A percentile compares a stretch with the other conserved stretches of the same genome.
phyloP scores from a whole-genome alignment of 2,113 vertebrate species.

The Murina feae region DNA sequence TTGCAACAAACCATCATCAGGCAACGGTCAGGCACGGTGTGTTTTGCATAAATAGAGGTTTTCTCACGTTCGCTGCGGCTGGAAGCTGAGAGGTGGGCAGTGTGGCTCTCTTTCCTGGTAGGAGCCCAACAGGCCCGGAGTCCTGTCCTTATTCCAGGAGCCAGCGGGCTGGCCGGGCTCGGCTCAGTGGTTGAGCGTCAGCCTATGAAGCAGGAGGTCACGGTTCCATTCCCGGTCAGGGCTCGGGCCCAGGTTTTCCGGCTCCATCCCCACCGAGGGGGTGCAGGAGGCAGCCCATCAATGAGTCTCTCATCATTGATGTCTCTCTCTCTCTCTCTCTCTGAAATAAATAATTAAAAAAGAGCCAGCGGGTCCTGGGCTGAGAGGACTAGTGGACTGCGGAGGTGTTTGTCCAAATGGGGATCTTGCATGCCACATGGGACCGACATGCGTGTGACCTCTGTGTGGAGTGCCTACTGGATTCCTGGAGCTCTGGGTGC shows the following conservation, averaged over 20 bases:
- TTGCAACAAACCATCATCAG: neutral
- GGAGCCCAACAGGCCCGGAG: neutral
- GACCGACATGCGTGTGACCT: neutral
- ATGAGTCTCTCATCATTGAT: too few relatives aligned
- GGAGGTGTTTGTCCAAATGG: neutral
- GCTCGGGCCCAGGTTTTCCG: too few relatives aligned
- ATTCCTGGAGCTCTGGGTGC: neutral
- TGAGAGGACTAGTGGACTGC: neutral
- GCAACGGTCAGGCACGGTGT: too few relatives aligned
- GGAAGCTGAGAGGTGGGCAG: neutral
- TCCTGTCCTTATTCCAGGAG: too few relatives aligned
- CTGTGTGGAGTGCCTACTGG: rapidly evolving
- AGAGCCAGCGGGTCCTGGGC: neutral
- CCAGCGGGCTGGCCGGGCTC: neutral
- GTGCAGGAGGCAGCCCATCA: too few relatives aligned
- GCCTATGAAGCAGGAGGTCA: too few relatives aligned
- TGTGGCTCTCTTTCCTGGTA: neutral
- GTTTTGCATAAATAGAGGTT: neutral
- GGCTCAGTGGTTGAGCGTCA: too few relatives aligned
- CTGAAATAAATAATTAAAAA: too few relatives aligned
- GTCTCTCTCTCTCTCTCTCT: too few relatives aligned
- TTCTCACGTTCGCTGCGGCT: neutral
- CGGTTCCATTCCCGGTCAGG: too few relatives aligned
- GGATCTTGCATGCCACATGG: rapidly evolving
- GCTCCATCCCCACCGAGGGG: too few relatives aligned